Evolutionary conservation across 2,888 invertebrate genomes (phyloP), one percentile per base, ranked within the genome.

Genomic region (Laspeyria flexula): DNA sequence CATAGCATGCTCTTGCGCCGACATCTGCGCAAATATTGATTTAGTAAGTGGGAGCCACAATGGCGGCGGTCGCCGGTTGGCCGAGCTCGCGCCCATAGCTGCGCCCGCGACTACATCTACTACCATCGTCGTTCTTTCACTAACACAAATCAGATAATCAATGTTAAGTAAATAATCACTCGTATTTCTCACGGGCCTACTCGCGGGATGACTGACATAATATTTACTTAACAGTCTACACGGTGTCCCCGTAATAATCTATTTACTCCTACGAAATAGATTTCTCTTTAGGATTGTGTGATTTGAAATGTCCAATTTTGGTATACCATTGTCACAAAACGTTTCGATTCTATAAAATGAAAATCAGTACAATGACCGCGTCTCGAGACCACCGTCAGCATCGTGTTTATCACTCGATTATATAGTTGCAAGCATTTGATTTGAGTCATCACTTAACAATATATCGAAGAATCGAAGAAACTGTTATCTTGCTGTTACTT

Each of bases 21-120:
- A 89, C 91, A 91, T 90, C 91, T 92, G 91, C 83, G 90, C 91
- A 90, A 92, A 92, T 92, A 92, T 92, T 92, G 91, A 91, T 90
- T 91, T 90, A 89, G 90, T 92, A 90, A 89, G 90, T 83, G 79
- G 88, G 81, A 84, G 85, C 73, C 77, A 85, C 85, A 86, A 88
- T 88, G 79, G 81, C 81, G 80, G 80, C 77, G 71, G 72, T 73
- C 55, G 53, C 73, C 74, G 70, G 75, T 75, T 73, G 71, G 77
- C 75, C 38, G 39, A 21, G 35, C 44, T 31, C 27, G 75, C 79
- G 70, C 65, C 70, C 60, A 68, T 71, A 65, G 71, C 71, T 73
- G 74, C 73, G 76, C 56, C 60, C 65, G 69, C 66, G 62, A 71
- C 74, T 63, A 46, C 55, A 60, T 61, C 55, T 76, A 65, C 73